A percentile compares a stretch with the other conserved stretches of the same genome.
Evolutionary conservation across 1,140 invertebrate species (phyloP).

Genomic region (Tribolium castaneum): DNA sequence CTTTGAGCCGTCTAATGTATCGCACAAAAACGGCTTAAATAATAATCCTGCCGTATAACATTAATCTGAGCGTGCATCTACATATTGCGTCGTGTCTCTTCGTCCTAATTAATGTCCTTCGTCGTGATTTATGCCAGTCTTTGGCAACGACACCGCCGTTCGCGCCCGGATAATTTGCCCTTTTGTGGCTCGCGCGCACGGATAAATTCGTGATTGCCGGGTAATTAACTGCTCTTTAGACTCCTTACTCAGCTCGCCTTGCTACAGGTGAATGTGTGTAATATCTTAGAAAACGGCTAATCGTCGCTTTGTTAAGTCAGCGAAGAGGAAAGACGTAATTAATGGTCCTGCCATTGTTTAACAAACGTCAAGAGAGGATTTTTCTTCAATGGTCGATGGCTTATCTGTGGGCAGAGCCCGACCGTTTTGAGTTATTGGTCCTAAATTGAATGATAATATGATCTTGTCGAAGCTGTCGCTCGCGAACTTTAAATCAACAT

Average conservation of each 20-base stretch:
- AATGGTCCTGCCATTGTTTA: not conserved
- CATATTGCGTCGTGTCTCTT: conserved; percentile 53
- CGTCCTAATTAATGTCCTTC: conserved; percentile 54
- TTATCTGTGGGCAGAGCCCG: not conserved
- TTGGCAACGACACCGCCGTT: conserved; percentile 34
- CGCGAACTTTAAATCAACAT: conserved; percentile 12
- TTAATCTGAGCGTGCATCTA: conserved; percentile 56
- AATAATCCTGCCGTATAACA: conserved; percentile 52
- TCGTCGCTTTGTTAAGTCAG: not conserved
- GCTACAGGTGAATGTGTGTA: conserved; percentile 19
- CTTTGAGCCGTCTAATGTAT: not conserved
- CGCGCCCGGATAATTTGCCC: conserved; percentile 49
- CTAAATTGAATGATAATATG: conserved; percentile 15
- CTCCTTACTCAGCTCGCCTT: conserved; percentile 1
- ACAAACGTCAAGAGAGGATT: too few relatives aligned
- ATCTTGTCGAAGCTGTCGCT: not conserved
- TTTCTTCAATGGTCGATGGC: not conserved
- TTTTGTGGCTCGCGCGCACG: conserved; percentile 39
- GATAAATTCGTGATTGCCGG: conserved; percentile 35
- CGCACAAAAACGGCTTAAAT: conserved; percentile 48
- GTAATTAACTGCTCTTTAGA: conserved; percentile 23
- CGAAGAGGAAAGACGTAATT: not conserved
- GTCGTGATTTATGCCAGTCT: conserved; percentile 51
- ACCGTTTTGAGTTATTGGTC: not conserved
- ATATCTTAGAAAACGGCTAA: conserved; percentile 30